These are phyloP conservation scores for Brachylomia viminalis DNA, from an alignment of 2,888 invertebrate genomes.

Conservation along the genomic window DNA sequence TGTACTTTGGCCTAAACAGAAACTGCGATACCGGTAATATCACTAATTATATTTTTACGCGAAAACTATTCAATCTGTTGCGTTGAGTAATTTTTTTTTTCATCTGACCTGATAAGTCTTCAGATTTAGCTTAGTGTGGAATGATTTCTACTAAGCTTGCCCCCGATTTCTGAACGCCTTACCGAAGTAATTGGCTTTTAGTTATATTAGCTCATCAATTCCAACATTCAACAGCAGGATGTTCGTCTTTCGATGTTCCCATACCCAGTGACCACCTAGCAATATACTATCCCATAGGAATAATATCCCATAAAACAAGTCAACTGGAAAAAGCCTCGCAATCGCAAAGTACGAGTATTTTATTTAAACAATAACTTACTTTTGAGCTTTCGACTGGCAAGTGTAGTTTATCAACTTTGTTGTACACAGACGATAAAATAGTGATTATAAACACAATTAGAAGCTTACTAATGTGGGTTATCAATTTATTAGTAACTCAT, in stretches of 20 bases:
- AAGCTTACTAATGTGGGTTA: slow-evolving; percentile 40
- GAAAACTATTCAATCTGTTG: no score
- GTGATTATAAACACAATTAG: slow-evolving; percentile 30
- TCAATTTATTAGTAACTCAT: slow-evolving; percentile 17
- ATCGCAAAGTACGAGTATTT: neutral
- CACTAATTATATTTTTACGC: neutral
- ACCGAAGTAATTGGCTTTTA: neutral
- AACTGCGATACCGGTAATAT: neutral
- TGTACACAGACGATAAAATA: slow-evolving; percentile 18
- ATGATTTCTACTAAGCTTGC: neutral
- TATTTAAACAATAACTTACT: neutral
- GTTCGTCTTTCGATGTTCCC: neutral
- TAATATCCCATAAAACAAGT: neutral
- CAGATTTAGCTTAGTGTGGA: neutral
- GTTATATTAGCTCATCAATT: neutral
- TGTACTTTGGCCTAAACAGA: neutral
- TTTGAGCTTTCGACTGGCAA: neutral
- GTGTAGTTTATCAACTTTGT: slow-evolving; percentile 1
- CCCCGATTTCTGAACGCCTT: neutral
- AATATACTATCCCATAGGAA: neutral
- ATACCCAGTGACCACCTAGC: neutral
- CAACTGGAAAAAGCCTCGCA: neutral
- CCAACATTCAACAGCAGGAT: neutral
- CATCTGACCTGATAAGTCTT: neutral
- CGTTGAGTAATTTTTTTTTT: neutral